A percentile compares a stretch with the other conserved stretches of the same genome.
Conservation (phyloP, 2,888 invertebrate species). For the Mongoloraphidia duomilia region DNA sequence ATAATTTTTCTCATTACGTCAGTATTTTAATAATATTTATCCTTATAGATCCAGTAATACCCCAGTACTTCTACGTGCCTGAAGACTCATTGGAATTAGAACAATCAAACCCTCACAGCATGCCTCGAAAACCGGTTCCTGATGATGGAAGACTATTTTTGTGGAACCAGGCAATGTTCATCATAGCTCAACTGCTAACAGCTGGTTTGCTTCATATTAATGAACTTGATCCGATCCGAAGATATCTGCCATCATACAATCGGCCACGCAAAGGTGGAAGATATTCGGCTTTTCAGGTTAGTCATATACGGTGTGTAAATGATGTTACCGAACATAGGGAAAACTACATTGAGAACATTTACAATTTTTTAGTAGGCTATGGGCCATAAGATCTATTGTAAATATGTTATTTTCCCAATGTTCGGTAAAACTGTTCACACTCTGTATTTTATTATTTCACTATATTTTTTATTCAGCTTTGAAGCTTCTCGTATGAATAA, state of each 20-base stretch:
- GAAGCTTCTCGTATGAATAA: too few species aligned
- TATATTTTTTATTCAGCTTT: background rate
- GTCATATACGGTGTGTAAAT: too few species aligned
- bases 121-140: conserved; percentile 18
- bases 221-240: conserved; percentile 88
- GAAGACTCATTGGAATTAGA: conserved; percentile 59
- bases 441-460: too few species aligned
- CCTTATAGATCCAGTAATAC: conserved; percentile 67
- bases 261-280: conserved; percentile 81
- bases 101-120: conserved; percentile 43
- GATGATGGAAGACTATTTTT: conserved; percentile 56
- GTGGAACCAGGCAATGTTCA: conserved; percentile 94
- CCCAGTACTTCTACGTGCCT: conserved; percentile 85
- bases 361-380: too few species aligned
- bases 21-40: too few species aligned
- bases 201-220: conserved; percentile 81
- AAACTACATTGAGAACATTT: too few species aligned
- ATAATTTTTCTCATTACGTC: background rate
- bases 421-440: too few species aligned
- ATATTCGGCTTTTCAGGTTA: conserved; percentile 95
- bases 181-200: conserved; percentile 83
- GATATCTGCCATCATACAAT: conserved; percentile 92
- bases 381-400: too few species aligned
- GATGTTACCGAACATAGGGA: too few species aligned
- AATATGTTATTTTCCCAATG: too few species aligned